Evolutionary conservation across 2,113 vertebrate species (phyloP).

Genomic region (Phalacrocorax pelagicus): DNA sequence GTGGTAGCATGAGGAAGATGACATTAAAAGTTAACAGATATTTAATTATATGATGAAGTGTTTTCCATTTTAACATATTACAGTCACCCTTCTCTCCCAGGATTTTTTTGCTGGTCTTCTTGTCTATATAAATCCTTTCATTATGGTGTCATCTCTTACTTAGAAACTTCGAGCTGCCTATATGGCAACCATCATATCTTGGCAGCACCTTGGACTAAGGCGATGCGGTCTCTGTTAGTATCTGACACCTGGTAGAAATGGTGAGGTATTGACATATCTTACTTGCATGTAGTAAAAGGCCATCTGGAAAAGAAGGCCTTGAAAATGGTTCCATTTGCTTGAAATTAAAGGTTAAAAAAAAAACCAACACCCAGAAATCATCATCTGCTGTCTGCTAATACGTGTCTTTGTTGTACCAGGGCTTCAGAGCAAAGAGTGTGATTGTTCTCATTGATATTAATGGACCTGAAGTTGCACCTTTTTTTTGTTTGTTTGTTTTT

Average conservation of each 20-base stretch:
- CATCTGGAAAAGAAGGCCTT: neutral
- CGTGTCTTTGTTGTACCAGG: neutral
- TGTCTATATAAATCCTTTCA: neutral
- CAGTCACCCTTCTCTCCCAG: neutral
- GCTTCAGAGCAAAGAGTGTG: neutral
- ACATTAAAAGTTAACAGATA: neutral
- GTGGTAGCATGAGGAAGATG: neutral
- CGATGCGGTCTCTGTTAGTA: neutral
- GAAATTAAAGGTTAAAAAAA: neutral
- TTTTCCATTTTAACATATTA: neutral
- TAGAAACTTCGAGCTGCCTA: neutral
- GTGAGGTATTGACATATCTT: constrained; percentile 15
- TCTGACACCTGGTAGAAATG: constrained; percentile 22
- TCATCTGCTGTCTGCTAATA: neutral
- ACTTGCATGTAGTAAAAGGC: constrained; percentile 5
- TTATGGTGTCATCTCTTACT: constrained; percentile 1
- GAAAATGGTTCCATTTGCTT: neutral
- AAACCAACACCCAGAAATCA: neutral
- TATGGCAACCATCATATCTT: neutral
- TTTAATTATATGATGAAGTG: neutral
- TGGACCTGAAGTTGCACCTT: neutral
- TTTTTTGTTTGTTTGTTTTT: neutral
- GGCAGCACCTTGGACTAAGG: constrained; percentile 20
- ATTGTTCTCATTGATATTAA: neutral
- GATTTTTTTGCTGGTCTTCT: neutral